Evolutionary conservation across 2,888 invertebrate species (phyloP), one percentile per base, ranked within the genome.

Genomic region (Pseudococcus jackbeardsleyi): DNA sequence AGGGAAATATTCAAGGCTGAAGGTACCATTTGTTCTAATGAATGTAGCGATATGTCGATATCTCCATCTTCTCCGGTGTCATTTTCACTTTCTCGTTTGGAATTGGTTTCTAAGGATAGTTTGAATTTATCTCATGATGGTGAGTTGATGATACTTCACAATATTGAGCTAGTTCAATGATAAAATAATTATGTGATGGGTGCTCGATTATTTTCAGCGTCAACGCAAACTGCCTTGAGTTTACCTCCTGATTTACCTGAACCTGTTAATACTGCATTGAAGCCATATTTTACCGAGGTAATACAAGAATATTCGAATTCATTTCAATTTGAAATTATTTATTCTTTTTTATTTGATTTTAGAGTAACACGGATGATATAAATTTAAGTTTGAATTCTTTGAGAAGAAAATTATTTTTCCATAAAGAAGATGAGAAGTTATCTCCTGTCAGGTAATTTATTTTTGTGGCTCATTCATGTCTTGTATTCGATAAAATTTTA

Each of bases 171-270:
- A 19, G 82, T 0, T 91, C 89, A 42, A 90, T 88, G 39, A 90
- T 90, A 33, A 26, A 90, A 90, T 9, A 6, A 84, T 26, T 46
- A 90, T 79, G 48, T 42, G 7, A 42, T 42, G 9, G 7, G 42
- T 5, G 42, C 7, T 42, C 42, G 7, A 42, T 5, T 9, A 42
- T 84, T 50, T 50, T 50, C 48, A 95, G 95, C 92, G 91, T 93
- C 93, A 92, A 93, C 93, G 68, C 95, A 95, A 92, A 95, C 95
- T 46, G 91, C 93, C 89, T 92, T 95, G 89, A 93, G 94, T 46
- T 91, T 95, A 89, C 95, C 95, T 86, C 93, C 94, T 33, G 91
- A 93, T 90, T 91, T 95, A 54, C 95, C 95, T 4, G 91, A 92
- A 87, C 93, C 94, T 90, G 90, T 95, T 33, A 94, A 94, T 91